These are phyloP conservation scores for Alectura lathami DNA, from an alignment of 2,113 vertebrate species.

Conservation along the genomic window DNA sequence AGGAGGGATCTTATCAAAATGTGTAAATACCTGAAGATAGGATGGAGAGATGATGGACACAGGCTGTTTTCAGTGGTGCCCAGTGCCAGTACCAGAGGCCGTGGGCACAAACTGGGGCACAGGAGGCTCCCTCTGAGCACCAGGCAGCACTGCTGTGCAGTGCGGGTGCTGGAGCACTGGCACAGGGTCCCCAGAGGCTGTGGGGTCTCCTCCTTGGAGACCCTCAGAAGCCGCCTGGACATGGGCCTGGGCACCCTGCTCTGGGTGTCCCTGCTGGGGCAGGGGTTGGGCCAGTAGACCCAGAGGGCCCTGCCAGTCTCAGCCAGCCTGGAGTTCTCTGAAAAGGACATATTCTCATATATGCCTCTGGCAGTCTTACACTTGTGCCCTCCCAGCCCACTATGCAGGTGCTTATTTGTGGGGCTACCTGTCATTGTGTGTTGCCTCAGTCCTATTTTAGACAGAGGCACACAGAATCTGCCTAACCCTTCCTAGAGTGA, in stretches of 20 bases:
- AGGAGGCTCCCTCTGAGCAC: background rate
- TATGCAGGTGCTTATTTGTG: background rate
- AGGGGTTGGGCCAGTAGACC: background rate
- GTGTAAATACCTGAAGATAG: background rate
- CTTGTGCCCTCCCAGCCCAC: background rate
- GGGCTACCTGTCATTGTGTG: background rate
- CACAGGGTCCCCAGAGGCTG: background rate
- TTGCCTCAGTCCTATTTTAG: fast-evolving
- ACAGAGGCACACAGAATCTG: background rate
- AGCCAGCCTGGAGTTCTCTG: background rate
- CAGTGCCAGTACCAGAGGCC: background rate
- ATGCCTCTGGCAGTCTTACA: background rate
- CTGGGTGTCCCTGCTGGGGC: background rate
- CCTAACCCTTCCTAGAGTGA: background rate
- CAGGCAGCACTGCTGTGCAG: background rate
- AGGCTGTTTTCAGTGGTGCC: background rate
- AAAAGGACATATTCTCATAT: background rate
- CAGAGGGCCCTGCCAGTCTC: background rate
- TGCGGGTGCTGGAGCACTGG: background rate
- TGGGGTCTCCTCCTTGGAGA: background rate
- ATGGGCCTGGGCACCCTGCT: background rate
- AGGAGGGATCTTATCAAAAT: background rate
- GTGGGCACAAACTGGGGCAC: background rate
- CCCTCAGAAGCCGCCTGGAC: background rate
- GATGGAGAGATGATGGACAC: background rate